Evolutionary conservation across 2,113 vertebrate species (phyloP), one percentile per base, ranked within the genome.

Genomic region (Coptodon bakossiorum): DNA sequence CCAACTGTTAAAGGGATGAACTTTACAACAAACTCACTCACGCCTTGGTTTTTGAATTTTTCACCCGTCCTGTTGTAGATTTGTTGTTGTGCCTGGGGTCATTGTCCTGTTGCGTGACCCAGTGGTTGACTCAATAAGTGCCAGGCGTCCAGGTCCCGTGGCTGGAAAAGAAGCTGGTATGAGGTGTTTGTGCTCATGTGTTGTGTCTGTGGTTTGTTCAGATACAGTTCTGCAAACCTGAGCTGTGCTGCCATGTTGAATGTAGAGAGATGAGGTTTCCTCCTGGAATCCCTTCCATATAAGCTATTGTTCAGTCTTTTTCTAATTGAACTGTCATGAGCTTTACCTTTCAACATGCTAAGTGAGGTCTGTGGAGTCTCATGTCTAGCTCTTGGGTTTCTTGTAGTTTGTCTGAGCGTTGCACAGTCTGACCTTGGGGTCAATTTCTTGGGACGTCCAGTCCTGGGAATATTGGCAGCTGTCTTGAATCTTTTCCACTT

Each of bases 81-180:
- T 66, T 66, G 19, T 34, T 22, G 61, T 22, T 68, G 19, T 68
- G 34, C 61, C 38, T 68, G 34, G 11, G 61, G 19, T 68, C 61
- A 38, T 38, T 68, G 61, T 66, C 61, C 34, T 13, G 61, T 68
- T 68, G 61, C 2, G 61, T 68, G 61, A 68, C 61, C 34, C 34
- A 66, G 2, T 38, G 63, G 36, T 68, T 22, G 11, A 40, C 0
- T 68, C 63, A 71, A 0, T 71, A 22, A 43, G 36, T 71, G 36
- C 66, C 38, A 24, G 38, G n/a, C 2, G 0, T 24, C n/a, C 66
- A 43, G 12, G 5, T 9, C 66, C 66, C 0, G 0, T 71, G 12
- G n/a, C 66, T 24, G 36, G 1, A 71, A 71, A 43, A 43, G 7
- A 24, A 71, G 36, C 36, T 43, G n/a, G 66, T 71, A 24, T 43